These are phyloP conservation scores for Zygogramma bicolorata DNA, from an alignment of 2,888 invertebrate genomes.

Conservation along the genomic window DNA sequence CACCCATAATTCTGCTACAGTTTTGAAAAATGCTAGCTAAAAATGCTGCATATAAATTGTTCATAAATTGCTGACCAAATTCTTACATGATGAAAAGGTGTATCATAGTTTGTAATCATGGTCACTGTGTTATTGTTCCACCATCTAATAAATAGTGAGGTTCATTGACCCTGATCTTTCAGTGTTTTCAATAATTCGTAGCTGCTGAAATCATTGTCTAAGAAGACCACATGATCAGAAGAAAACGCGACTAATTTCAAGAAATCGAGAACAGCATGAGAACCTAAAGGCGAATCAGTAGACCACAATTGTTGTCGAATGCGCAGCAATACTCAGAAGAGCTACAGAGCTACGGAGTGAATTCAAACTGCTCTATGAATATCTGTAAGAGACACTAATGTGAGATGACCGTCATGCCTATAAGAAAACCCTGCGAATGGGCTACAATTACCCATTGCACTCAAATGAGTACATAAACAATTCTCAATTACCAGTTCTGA, in stretches of 20 bases:
- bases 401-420: no score
- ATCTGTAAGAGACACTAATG: no score
- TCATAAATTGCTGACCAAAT: slow-evolving; percentile 4
- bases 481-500: no score
- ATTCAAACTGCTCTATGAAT: no score
- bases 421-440: no score
- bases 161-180: slow-evolving; percentile 10
- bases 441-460: no score
- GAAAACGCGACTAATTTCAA: slow-evolving; percentile 7
- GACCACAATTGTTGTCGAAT: slow-evolving; percentile 42
- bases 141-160: slow-evolving; percentile 22
- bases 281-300: slow-evolving; percentile 1
- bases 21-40: background rate
- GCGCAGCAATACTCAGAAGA: slow-evolving; percentile 49
- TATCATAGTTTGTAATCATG: slow-evolving; percentile 13
- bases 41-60: slow-evolving; percentile 11
- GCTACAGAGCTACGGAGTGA: slow-evolving; percentile 49
- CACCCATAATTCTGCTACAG: background rate
- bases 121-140: slow-evolving; percentile 21
- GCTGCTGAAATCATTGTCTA: slow-evolving; percentile 3
- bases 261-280: slow-evolving; percentile 17
- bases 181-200: slow-evolving; percentile 11
- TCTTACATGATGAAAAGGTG: slow-evolving; percentile 9
- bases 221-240: slow-evolving; percentile 18
- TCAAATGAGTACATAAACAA: no score